Evolutionary conservation across 2,113 vertebrate genomes (phyloP).

Genomic region (Gorsachius goisagi): DNA sequence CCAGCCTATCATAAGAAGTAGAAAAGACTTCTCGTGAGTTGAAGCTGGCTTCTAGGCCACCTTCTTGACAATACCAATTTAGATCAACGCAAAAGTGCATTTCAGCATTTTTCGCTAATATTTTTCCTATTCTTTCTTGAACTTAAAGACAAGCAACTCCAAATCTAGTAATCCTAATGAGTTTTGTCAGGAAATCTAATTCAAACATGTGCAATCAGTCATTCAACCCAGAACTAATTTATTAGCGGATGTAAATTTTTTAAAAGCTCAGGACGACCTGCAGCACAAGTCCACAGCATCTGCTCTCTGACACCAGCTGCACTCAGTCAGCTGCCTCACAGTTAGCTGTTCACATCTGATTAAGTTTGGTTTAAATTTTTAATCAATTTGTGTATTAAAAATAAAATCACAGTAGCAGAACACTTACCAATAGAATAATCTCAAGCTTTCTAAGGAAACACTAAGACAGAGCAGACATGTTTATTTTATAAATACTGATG

Average conservation of each 20-base stretch:
- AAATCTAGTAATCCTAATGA: background rate
- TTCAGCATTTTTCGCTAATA: background rate
- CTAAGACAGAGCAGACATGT: conserved; percentile 1
- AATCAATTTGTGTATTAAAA: conserved; percentile 26
- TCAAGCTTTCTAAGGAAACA: conserved; percentile 34
- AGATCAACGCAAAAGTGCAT: background rate
- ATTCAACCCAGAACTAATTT: conserved; percentile 16
- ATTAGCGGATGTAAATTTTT: background rate
- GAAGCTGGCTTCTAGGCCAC: background rate
- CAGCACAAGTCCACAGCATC: background rate
- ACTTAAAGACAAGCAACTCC: background rate
- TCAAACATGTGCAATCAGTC: background rate
- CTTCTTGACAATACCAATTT: background rate
- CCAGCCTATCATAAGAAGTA: background rate
- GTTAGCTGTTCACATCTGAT: conserved; percentile 3
- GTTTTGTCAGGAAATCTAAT: background rate
- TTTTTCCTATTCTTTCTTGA: background rate
- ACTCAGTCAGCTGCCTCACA: background rate
- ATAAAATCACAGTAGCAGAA: conserved; percentile 36
- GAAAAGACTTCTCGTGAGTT: background rate
- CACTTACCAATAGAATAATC: conserved; percentile 9
- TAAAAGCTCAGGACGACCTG: background rate
- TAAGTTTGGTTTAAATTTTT: conserved; percentile 44
- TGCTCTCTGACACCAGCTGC: background rate
- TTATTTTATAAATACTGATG: conserved; percentile 43